phyloP scores from a whole-genome alignment of 1,140 invertebrate species.

The Anagrus nilaparvatae region DNA sequence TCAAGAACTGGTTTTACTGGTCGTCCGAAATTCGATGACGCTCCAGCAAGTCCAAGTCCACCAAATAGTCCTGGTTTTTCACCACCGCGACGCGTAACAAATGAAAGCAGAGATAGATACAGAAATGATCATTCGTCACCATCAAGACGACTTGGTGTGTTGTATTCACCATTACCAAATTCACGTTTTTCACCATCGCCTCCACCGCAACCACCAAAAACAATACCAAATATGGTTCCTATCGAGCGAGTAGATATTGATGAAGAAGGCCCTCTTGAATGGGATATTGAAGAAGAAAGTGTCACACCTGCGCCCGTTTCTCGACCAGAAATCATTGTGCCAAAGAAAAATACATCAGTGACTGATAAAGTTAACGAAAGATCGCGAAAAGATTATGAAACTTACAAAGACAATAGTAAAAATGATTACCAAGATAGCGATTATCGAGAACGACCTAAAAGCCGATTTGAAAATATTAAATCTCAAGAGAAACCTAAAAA shows the following conservation, averaged over 20 bases:
- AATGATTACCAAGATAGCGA: too few relatives aligned
- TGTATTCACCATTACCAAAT: background rate
- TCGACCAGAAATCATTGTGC: constrained; percentile 19
- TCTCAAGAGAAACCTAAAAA: too few relatives aligned
- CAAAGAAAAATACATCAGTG: too few relatives aligned
- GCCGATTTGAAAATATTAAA: too few relatives aligned
- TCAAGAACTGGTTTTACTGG: too few relatives aligned
- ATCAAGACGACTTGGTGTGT: constrained; percentile 9
- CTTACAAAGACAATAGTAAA: too few relatives aligned
- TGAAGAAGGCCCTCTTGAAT: constrained; percentile 2
- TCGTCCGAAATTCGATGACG: constrained; percentile 21
- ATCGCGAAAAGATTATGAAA: too few relatives aligned
- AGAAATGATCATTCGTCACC: too few relatives aligned
- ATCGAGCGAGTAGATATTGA: constrained; percentile 3
- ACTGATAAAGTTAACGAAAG: too few relatives aligned
- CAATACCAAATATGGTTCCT: background rate
- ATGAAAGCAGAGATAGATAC: too few relatives aligned
- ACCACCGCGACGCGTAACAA: background rate
- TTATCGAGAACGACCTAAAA: too few relatives aligned
- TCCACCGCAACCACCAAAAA: background rate
- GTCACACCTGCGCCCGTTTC: background rate
- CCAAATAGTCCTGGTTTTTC: constrained; percentile 22
- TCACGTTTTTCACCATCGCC: background rate
- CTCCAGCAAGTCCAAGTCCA: constrained; percentile 39
- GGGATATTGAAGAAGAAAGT: constrained; percentile 5